These are phyloP conservation scores for Rhincodon typus DNA, from an alignment of 2,797 vertebrate genomes.

Conservation along the genomic window DNA sequence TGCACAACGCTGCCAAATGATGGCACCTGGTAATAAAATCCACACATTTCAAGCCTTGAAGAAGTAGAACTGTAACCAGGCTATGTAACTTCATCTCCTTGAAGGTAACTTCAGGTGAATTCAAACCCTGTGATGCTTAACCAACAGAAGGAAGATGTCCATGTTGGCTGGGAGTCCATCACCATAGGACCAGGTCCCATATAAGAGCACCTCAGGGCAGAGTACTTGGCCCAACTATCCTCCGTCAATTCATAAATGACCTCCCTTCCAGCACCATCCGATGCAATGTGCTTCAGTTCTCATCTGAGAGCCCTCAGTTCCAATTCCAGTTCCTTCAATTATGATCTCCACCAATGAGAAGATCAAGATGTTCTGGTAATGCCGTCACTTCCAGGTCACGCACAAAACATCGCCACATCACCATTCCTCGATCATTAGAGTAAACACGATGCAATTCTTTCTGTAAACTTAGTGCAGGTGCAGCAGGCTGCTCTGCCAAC, in stretches of 20 bases:
- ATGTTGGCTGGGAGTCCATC: not conserved
- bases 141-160: not conserved
- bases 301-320: not conserved
- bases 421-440: not conserved
- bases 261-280: no score
- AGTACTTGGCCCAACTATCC: not conserved
- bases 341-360: not conserved
- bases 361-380: not conserved
- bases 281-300: no score
- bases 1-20: not conserved
- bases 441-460: not conserved
- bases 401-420: not conserved
- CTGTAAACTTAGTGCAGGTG: not conserved
- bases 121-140: not conserved
- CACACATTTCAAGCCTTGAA: not conserved
- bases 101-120: not conserved
- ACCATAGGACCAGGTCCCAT: not conserved
- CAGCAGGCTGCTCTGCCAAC: not conserved
- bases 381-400: not conserved
- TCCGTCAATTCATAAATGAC: not conserved
- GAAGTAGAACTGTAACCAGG: not conserved
- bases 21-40: not conserved
- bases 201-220: not conserved
- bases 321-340: not conserved
- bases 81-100: not conserved